Evolutionary conservation across 2,888 invertebrate species (phyloP).

Genomic region (Ceraclea dissimilis): DNA sequence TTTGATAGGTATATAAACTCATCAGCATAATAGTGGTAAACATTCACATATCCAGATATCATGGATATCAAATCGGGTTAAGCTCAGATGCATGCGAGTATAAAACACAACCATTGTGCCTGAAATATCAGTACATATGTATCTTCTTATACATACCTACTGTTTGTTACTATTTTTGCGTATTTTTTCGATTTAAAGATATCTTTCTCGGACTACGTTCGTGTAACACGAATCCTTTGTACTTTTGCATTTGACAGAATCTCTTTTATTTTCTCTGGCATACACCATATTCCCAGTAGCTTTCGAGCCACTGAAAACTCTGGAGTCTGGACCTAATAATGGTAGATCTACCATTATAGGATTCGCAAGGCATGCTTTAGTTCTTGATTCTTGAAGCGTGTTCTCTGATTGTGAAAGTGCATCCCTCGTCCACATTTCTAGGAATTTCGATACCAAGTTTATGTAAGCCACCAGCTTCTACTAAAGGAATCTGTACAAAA

Average conservation of each 20-base stretch:
- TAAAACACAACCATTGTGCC: too few species aligned
- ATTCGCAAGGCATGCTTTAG: constrained; percentile 41
- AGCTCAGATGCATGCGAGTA: too few species aligned
- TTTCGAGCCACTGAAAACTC: constrained; percentile 41
- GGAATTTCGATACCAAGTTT: constrained; percentile 3
- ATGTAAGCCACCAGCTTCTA: constrained; percentile 5
- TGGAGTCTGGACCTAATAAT: constrained; percentile 41
- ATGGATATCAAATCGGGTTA: too few species aligned
- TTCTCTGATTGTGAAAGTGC: constrained; percentile 43
- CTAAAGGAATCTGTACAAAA: constrained; percentile 7
- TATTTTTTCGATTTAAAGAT: too few species aligned
- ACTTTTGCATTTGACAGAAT: constrained; percentile 42
- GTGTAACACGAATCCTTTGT: constrained; percentile 32
- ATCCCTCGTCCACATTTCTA: constrained; percentile 28
- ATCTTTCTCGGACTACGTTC: too few species aligned
- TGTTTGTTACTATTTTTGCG: too few species aligned
- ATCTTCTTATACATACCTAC: too few species aligned
- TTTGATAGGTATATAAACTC: too few species aligned
- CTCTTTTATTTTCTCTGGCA: constrained; percentile 40
- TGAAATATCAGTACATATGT: too few species aligned
- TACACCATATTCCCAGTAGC: constrained; percentile 46
- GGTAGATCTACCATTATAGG: constrained; percentile 43
- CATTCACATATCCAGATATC: too few species aligned
- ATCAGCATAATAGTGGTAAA: too few species aligned
- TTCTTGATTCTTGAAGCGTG: constrained; percentile 42